Evolutionary conservation across 2,113 vertebrate genomes (phyloP).

Genomic region (Bubalus kerabau): DNA sequence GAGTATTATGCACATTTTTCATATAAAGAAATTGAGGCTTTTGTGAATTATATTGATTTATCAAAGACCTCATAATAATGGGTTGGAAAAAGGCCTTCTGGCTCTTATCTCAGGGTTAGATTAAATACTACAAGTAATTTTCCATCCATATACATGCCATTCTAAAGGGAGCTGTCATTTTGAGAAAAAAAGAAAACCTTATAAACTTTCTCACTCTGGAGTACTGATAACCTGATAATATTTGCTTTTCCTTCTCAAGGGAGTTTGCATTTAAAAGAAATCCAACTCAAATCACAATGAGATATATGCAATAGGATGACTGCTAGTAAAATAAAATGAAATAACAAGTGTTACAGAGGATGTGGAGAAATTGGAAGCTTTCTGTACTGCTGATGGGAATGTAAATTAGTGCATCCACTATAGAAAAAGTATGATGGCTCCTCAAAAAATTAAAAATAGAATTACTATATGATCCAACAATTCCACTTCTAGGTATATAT

Average conservation of each 20-base stretch:
- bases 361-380: not conserved
- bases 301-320: not conserved
- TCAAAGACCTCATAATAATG: not conserved
- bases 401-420: not conserved
- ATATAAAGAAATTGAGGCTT: not conserved
- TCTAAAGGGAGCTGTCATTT: not conserved
- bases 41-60: not conserved
- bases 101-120: not conserved
- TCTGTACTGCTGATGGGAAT: not conserved
- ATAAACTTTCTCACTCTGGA: not conserved
- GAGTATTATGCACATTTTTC: not conserved
- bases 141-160: not conserved
- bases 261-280: conserved; percentile 7
- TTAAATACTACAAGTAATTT: not conserved
- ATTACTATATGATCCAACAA: not conserved
- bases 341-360: not conserved
- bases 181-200: not conserved
- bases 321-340: not conserved
- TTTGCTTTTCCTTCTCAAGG: not conserved
- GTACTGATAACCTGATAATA: not conserved
- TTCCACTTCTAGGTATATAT: not conserved
- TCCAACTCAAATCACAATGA: not conserved
- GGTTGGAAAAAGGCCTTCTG: not conserved
- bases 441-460: not conserved
- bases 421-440: not conserved